Evolutionary conservation across 2,888 invertebrate species (phyloP), one percentile per base, ranked within the genome.

Genomic region (Pterobdella sp.): DNA sequence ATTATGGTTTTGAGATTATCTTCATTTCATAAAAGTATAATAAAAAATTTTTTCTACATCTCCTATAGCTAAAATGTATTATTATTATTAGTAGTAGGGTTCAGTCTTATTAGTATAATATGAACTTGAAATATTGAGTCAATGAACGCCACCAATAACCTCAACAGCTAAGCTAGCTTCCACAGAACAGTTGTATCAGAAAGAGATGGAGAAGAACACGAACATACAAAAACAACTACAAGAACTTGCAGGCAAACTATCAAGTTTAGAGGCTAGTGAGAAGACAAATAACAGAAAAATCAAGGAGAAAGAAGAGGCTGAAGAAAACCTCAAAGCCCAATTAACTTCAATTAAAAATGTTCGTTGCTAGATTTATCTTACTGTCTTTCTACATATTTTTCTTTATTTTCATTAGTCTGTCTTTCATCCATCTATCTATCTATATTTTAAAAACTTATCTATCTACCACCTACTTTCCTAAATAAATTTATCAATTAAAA

Each of bases 241-340:
- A 31, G 69, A 69, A 14, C 49, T 36, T 26, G 32, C 31, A 22
- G 64, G 29, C 18, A 36, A 29, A 34, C 35, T 36, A 1, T 32
- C 37, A 1, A 49, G 14, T 18, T 14, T 35, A 2, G 35, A 35
- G 14, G 35, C 34, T 29, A 22, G 63, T 14, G 49, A 26, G n/a
- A n/a, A 60, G 35, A 14, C 35, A 1, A 32, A n/a, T 22, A 34
- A 60, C 36, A 60, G 36, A 34, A 29, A 32, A 32, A n/a, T 36
- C 26, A 71, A 36, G 63, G 71, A 71, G n/a, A 35, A 63, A 34
- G 35, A 71, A 34, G 60, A 56, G 60, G 34, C 71, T 14, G 7
- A 26, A 32, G 52, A 71, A 29, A 63, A 22, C 10, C 66, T 36
- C 1, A 22, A 69, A 31, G 42, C 49, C 10, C 72, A 68, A 36